Base-by-base conservation (phyloP, 2,888 invertebrate genomes). In the Melinopterus prodromus region DNA sequence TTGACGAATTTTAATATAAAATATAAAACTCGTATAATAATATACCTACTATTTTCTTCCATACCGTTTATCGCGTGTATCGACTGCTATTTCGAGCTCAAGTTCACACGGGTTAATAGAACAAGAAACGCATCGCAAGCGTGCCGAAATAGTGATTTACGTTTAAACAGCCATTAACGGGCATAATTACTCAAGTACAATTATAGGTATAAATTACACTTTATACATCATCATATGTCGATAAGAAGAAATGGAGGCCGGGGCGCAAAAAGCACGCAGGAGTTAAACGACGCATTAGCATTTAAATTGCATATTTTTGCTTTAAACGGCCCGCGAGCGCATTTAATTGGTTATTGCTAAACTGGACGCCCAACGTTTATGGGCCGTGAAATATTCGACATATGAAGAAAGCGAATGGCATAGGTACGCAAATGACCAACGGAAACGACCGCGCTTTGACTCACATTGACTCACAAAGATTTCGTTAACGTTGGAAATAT, bases 121-220 rank as follows among this genome's bases (percentile, higher is more conserved):
- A 53, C 74, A 74, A 74, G 74, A 74, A 74, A 74, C 35, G 74
- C 74, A 74, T 35, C 37, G 74, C 74, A 37, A 74, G 36, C 74
- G 74, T 74, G 74, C 36, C 74, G 74, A 74, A 74, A 74, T 37
- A 37, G 37, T 74, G 74, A 74, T 74, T 74, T 74, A 74, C 74
- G 74, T 36, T 74, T 74, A 74, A 26, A 74, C 35, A 37, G 74
- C 74, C 74, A 74, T 74, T 37, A 74, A 74, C 35, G 12, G 74
- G 36, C 36, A 37, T 74, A 74, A 74, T 74, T 74, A 74, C 74
- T 74, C 36, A 74, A 74, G 74, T 74, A 74, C 74, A 74, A 74
- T 74, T 74, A 74, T 74, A 74, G 74, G 37, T 74, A 74, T 74
- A 74, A 74, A 35, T 35, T 35, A 36, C 74, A 37, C 37, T 36